These are phyloP conservation scores for Illadopsis cleaveri DNA, from an alignment of 2,113 vertebrate genomes.

Conservation along the genomic window DNA sequence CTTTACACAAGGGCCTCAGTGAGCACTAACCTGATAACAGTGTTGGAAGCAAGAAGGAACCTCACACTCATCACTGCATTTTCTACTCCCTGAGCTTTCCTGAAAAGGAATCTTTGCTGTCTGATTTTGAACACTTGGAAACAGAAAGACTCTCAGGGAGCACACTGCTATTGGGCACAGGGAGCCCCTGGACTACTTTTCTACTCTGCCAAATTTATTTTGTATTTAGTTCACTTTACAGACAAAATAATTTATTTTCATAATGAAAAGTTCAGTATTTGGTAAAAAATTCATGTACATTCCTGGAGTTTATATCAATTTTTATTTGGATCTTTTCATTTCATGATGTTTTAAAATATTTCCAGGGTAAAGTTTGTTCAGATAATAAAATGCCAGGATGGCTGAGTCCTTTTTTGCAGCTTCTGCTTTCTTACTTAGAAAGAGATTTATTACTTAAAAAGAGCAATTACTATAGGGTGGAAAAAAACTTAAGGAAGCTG, in stretches of 20 bases:
- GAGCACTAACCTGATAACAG: background rate
- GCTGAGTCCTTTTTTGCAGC: background rate
- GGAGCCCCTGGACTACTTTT: background rate
- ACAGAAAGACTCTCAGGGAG: background rate
- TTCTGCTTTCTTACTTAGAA: background rate
- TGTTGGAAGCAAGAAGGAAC: background rate
- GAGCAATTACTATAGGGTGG: background rate
- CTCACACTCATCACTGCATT: background rate
- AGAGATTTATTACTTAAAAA: background rate
- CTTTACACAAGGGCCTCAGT: background rate
- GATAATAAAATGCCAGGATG: background rate
- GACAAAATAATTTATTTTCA: background rate
- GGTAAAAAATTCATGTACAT: background rate
- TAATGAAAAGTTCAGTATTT: background rate
- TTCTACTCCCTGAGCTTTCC: background rate
- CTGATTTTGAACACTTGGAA: background rate
- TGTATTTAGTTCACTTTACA: background rate
- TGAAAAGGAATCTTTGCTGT: background rate
- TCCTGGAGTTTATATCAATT: background rate
- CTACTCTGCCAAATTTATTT: background rate
- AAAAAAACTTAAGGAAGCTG: background rate
- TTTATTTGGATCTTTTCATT: background rate
- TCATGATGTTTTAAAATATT: background rate
- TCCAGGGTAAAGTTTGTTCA: background rate
- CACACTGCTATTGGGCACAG: background rate